Evolutionary conservation across 2,113 vertebrate genomes (phyloP), one percentile per base, ranked within the genome.

Genomic region (Zootoca vivipara): DNA sequence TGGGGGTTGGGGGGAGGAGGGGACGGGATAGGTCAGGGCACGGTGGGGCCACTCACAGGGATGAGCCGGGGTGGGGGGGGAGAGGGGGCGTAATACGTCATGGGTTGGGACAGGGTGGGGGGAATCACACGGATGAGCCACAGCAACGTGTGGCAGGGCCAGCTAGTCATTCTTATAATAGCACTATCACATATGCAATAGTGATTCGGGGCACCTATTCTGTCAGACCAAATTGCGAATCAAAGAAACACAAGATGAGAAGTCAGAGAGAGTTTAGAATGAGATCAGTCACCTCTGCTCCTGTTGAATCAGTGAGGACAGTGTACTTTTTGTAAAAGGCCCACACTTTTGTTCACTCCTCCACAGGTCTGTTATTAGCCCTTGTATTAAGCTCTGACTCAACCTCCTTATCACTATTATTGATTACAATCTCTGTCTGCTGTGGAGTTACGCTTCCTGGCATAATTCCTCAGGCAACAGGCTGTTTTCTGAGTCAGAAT

Each of bases 401-500:
- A 92, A 87, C 81, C 89, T 89, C 74, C 58, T 86, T 0, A 0
- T 87, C 91, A 89, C 82, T 13, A n/a, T 77, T 0, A 0, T 87
- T 56, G 83, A 81, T 81, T 18, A 75, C 72, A 83, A 91, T 83
- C 83, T 91, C 88, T 93, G 81, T 91, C 88, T 93, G 89, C 46
- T 70, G 84, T 15, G 64, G 83, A 69, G 65, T 88, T 75, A 81
- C n/a, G 91, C 75, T 87, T 93, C 70, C 90, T 90, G 75, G 86
- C 90, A 91, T 85, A 62, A 42, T 83, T 84, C 65, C 58, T 92
- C 74, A 91, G 85, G 78, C 91, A 90, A 87, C 87, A 92, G 85
- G 86, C 87, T 58, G 46, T 84, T 87, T 88, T 94, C 93, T 92
- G 93, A 94, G 85, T 92, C 92, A 93, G 64, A 7, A 87, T 4